phyloP scores from a whole-genome alignment of 2,888 invertebrate genomes.

The Alcis repandata region DNA sequence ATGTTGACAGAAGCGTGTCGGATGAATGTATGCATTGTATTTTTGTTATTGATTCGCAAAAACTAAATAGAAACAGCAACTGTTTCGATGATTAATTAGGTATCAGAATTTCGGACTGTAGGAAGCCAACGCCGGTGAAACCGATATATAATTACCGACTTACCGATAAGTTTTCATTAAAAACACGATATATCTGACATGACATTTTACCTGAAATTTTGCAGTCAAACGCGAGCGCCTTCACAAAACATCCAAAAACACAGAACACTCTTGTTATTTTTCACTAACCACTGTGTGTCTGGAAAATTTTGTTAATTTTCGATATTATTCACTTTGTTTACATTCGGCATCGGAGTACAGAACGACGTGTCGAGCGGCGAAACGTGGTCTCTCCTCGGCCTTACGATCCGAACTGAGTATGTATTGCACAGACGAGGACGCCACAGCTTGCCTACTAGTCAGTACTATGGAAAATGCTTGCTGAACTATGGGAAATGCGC shows the following conservation, averaged over 20 bases:
- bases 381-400: constrained; percentile 33
- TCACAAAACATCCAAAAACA: constrained; percentile 37
- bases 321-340: constrained; percentile 42
- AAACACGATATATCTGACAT: constrained; percentile 27
- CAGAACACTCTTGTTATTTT: constrained; percentile 24
- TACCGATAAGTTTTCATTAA: constrained; percentile 29
- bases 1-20: constrained; percentile 5
- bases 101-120: constrained; percentile 24
- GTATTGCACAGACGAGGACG: constrained; percentile 14
- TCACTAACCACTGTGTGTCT: constrained; percentile 29
- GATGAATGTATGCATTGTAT: not conserved
- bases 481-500: constrained; percentile 73
- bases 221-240: constrained; percentile 30
- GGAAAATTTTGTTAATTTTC: constrained; percentile 15
- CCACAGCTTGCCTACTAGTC: constrained; percentile 36
- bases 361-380: constrained; percentile 13
- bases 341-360: constrained; percentile 28
- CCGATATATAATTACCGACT: constrained; percentile 40
- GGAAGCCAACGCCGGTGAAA: constrained; percentile 47
- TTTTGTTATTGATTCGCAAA: constrained; percentile 1
- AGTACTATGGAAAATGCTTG: constrained; percentile 51
- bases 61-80: constrained; percentile 10
- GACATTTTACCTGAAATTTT: constrained; percentile 39
- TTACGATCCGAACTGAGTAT: constrained; percentile 35
- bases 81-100: constrained; percentile 20